Percentiles rank a stretch among this genome's conserved stretches.
These are phyloP conservation scores for Rhizoglyphus robini DNA, from an alignment of 1,140 invertebrate genomes.

Conservation along the genomic window DNA sequence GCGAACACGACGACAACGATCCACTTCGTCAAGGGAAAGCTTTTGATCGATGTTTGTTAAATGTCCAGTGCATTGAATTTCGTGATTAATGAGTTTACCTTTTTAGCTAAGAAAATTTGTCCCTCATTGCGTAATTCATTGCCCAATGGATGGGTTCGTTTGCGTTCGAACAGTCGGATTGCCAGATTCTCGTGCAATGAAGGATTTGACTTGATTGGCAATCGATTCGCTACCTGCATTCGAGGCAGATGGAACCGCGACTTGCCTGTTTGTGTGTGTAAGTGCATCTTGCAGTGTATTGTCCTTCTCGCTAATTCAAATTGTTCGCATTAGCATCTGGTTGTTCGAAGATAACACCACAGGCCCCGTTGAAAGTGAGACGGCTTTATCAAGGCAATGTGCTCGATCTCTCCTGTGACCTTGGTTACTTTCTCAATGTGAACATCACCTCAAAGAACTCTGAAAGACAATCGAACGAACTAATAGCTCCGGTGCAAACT, in stretches of 20 bases:
- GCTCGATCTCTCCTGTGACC: slow-evolving; percentile 8
- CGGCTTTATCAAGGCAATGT: not conserved
- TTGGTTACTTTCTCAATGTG: not conserved
- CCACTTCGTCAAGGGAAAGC: too few species aligned
- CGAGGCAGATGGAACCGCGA: slow-evolving; percentile 44
- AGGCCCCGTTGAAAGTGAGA: not conserved
- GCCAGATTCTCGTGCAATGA: slow-evolving; percentile 42
- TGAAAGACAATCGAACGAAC: too few species aligned
- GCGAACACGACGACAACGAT: too few species aligned
- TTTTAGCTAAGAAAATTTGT: slow-evolving; percentile 12
- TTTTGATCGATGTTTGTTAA: too few species aligned
- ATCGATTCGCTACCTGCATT: slow-evolving; percentile 45
- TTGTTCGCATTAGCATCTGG: not conserved
- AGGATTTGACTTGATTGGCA: slow-evolving; percentile 45
- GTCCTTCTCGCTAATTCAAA: not conserved
- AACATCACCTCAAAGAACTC: not conserved
- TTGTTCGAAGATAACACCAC: not conserved
- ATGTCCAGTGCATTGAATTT: not conserved
- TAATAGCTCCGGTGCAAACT: too few species aligned
- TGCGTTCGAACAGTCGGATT: slow-evolving; percentile 35
- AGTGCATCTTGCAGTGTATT: slow-evolving; percentile 30
- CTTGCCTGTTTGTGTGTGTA: slow-evolving; percentile 49
- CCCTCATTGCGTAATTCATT: slow-evolving; percentile 24
- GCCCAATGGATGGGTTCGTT: slow-evolving; percentile 33
- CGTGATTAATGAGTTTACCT: not conserved